Percentiles rank a stretch among this genome's conserved stretches.
phyloP scores from a whole-genome alignment of 1,140 invertebrate species.

The Oncopodura yosiiana region DNA sequence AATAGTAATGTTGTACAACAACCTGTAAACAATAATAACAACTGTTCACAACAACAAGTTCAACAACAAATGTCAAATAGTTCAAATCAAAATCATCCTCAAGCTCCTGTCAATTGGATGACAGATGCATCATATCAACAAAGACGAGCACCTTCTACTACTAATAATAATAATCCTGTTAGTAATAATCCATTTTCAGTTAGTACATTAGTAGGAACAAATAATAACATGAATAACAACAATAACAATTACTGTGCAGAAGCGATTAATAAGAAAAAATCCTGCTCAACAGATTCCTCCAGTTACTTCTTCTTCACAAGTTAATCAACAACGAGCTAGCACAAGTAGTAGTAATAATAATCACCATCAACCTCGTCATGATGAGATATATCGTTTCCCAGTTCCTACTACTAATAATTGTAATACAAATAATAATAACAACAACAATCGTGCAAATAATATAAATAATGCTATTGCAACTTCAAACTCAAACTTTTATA shows the following conservation, averaged over 20 bases:
- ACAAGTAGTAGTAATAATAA: no score
- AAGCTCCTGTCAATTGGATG: slow-evolving; percentile 30
- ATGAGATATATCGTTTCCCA: no score
- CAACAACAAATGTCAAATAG: no score
- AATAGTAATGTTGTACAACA: no score
- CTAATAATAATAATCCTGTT: not conserved
- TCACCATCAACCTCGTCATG: no score
- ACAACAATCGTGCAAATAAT: no score
- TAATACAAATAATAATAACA: no score
- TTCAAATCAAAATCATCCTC: slow-evolving; percentile 1
- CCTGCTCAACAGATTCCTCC: not conserved
- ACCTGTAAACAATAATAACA: no score
- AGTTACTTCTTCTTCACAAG: not conserved
- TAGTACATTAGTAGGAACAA: slow-evolving; percentile 27
- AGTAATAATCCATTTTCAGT: slow-evolving; percentile 30
- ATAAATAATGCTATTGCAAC: no score
- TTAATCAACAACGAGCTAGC: not conserved
- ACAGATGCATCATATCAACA: slow-evolving; percentile 21
- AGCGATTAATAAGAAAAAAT: slow-evolving; percentile 27
- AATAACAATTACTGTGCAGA: slow-evolving; percentile 25
- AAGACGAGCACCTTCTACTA: not conserved
- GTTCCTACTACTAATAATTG: no score
- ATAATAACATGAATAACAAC: slow-evolving; percentile 1
- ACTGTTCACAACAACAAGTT: no score
- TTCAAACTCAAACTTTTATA: no score